Evolutionary conservation across 53 echinoderm and acorn worm genomes (phyloP).

Genomic region (Echinometra lucunter): DNA sequence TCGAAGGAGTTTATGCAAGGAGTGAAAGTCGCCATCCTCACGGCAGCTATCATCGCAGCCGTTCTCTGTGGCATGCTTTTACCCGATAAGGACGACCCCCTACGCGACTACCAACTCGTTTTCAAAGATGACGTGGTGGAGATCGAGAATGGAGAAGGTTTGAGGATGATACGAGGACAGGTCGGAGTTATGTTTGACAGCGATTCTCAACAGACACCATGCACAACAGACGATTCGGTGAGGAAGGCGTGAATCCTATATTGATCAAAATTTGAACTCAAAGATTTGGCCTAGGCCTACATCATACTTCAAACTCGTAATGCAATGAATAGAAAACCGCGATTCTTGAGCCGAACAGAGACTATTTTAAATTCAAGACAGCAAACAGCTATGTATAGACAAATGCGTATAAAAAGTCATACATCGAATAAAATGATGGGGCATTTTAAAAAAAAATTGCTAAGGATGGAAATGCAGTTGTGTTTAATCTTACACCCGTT

Average conservation of each 20-base stretch:
- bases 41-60: constrained; percentile 38
- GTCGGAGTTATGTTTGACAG: constrained; percentile 27
- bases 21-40: neutral
- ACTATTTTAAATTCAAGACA: too few species aligned
- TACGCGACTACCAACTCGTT: neutral
- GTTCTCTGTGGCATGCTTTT: constrained; percentile 43
- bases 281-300: too few species aligned
- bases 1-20: neutral
- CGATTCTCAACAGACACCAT: neutral
- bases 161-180: constrained; percentile 39
- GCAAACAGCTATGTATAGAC: too few species aligned
- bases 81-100: neutral
- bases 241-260: neutral
- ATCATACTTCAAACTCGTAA: too few species aligned
- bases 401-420: too few species aligned
- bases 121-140: neutral
- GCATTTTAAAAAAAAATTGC: too few species aligned
- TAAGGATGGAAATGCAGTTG: too few species aligned
- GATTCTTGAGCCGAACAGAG: too few species aligned
- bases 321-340: too few species aligned
- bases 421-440: too few species aligned
- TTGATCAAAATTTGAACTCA: too few species aligned
- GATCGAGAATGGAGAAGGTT: neutral
- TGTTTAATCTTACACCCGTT: too few species aligned
- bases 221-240: neutral